Base-by-base conservation (phyloP, 2,797 vertebrate species). In the Pipistrellus nathusii region DNA sequence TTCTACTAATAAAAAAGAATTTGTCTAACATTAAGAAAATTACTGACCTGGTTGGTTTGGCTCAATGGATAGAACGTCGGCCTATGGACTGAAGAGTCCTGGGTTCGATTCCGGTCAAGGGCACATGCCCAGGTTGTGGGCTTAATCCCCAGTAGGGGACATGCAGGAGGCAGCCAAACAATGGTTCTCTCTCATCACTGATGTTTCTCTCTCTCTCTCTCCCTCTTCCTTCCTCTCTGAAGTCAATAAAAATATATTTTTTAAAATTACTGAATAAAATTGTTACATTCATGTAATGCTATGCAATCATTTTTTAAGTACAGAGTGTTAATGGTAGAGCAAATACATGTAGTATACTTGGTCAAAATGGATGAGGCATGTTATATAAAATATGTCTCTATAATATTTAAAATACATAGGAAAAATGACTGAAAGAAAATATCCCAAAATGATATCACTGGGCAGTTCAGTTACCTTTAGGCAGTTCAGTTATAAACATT, bases 1-100 rank as follows among this genome's bases (percentile, higher is more conserved):
- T 95, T 90, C 59, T 82, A 82, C 75, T 30, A 86, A 30, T 55
- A n/a, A 93, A 81, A 92, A 92, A 64, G 5, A 62, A 88, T 48
- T 66, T 62, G 27, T 71, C 4, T 8, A 86, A 69, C 27, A 80
- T 62, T 90, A 93, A 62, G 53, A 14, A 91, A 85, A 85, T 71
- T 55, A 72, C 20, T 87, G 32, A 11, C 57, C 25, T 27, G 10
- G 10, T 10, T 0, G 11, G 57, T 5, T 59, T 59, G 57, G 57
- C 57, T 59, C 57, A 27, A 4, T 27, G 57, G 57, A 59, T 59
- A 59, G 57, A 13, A 25, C 57, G 0, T 27, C 25, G 0, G 57
- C 25, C 57, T 59, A 9, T 27, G 25, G 55, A 27, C 57, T 59
- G 25, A 59, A 59, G 57, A 25, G 57, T 59, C 57, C 57, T 5